phyloP scores from a whole-genome alignment of 2,888 invertebrate genomes.

The Sepiola atlantica region DNA sequence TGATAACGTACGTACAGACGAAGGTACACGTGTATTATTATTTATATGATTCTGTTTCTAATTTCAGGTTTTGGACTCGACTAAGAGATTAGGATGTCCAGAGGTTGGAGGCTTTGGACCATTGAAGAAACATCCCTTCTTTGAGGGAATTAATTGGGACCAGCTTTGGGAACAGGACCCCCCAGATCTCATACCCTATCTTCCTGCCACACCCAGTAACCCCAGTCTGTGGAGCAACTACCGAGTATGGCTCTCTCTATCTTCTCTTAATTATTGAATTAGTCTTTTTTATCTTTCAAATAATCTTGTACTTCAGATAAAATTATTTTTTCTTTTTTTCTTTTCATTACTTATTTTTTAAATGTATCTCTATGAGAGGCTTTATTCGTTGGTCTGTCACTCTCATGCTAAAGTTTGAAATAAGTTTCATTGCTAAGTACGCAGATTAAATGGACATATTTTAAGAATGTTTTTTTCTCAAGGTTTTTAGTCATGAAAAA shows the following conservation, averaged over 20 bases:
- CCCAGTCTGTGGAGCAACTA: slow-evolving; percentile 81
- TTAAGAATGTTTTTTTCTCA: too few species aligned
- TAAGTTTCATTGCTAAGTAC: too few species aligned
- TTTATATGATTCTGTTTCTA: not conserved
- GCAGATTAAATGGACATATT: too few species aligned
- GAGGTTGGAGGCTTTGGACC: slow-evolving; percentile 82
- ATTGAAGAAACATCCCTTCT: slow-evolving; percentile 91
- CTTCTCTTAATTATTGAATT: not conserved
- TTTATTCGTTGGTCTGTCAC: too few species aligned
- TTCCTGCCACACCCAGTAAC: slow-evolving; percentile 83
- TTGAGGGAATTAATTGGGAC: slow-evolving; percentile 88
- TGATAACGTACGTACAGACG: too few species aligned
- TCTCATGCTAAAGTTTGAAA: too few species aligned
- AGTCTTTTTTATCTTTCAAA: too few species aligned
- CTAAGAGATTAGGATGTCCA: slow-evolving; percentile 85
- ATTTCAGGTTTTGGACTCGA: slow-evolving; percentile 82
- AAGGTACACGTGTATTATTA: too few species aligned
- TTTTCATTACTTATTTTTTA: not conserved
- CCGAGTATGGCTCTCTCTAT: slow-evolving; percentile 55
- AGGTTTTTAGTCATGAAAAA: too few species aligned
- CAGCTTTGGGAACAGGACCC: slow-evolving; percentile 85
- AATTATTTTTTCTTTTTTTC: not conserved
- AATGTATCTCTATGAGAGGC: too few species aligned
- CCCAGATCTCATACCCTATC: slow-evolving; percentile 80
- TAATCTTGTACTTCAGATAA: too few species aligned